Percentiles rank a stretch among this genome's conserved stretches.
Conservation (phyloP, 2,888 invertebrate genomes). For the Eupithecia centaureata region DNA sequence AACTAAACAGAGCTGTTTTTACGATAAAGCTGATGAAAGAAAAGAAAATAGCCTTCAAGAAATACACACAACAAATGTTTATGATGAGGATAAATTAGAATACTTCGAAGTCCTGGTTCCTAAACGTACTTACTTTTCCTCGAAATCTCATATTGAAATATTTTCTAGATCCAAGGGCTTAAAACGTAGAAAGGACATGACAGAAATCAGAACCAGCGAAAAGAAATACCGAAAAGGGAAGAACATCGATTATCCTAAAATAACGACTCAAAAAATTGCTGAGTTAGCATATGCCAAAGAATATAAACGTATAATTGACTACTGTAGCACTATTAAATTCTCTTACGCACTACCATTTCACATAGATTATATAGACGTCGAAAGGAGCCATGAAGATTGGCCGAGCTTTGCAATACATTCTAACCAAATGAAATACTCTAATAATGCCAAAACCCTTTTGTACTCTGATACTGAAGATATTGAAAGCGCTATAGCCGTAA, state of each 20-base stretch:
- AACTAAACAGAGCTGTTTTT: neutral
- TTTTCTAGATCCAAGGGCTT: conserved; percentile 46
- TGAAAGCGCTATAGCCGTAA: conserved; percentile 18
- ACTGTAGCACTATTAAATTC: conserved; percentile 70
- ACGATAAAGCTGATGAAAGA: neutral
- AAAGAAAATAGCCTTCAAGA: neutral
- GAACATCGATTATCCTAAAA: conserved; percentile 70
- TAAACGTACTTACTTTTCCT: conserved; percentile 14
- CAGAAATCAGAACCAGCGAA: conserved; percentile 49
- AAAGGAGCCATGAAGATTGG: conserved; percentile 60
- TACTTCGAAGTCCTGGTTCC: conserved; percentile 5
- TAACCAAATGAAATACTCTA: conserved; percentile 33
- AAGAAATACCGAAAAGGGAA: conserved; percentile 72
- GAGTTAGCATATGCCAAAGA: conserved; percentile 64
- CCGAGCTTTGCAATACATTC: conserved; percentile 54
- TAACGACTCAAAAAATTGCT: conserved; percentile 47
- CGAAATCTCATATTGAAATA: neutral
- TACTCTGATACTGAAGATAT: conserved; percentile 51
- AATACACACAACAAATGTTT: neutral
- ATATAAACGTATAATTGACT: conserved; percentile 64
- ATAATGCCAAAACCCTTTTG: conserved; percentile 48
- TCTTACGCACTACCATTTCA: conserved; percentile 71
- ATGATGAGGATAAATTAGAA: conserved; percentile 13
- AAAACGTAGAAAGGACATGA: conserved; percentile 65
- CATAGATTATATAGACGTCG: conserved; percentile 66